phyloP scores from a whole-genome alignment of 2,888 invertebrate genomes.

The Tetragonisca angustula region DNA sequence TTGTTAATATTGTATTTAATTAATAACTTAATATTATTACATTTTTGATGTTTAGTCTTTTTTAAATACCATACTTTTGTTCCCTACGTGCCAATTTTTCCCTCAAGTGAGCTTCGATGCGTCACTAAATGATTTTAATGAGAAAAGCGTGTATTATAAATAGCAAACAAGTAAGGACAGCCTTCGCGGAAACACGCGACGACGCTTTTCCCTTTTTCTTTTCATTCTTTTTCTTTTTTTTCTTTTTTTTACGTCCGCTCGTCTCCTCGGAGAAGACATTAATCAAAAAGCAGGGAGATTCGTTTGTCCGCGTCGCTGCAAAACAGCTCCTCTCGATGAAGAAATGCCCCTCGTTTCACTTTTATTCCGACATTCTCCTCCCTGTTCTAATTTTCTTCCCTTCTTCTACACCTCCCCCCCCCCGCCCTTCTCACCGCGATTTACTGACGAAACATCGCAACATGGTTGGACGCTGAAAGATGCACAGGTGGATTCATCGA shows the following conservation, averaged over 20 bases:
- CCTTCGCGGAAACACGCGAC: neutral
- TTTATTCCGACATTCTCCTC: slow-evolving; percentile 29
- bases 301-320: slow-evolving; percentile 2
- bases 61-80: too few species aligned
- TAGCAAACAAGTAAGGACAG: too few species aligned
- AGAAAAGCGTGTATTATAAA: too few species aligned
- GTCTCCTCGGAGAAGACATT: slow-evolving; percentile 31
- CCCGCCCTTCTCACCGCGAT: neutral
- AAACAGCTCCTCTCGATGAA: neutral
- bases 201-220: neutral
- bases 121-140: too few species aligned
- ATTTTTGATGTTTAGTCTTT: too few species aligned
- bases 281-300: slow-evolving; percentile 37
- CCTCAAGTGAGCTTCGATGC: too few species aligned
- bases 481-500: neutral
- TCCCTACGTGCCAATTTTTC: too few species aligned
- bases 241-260: neutral
- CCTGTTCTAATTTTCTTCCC: neutral
- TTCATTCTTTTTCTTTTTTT: neutral
- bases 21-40: too few species aligned
- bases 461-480: neutral
- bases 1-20: too few species aligned
- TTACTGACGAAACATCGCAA: neutral
- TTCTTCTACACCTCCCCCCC: neutral
- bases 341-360: slow-evolving; percentile 15